Base-by-base conservation (phyloP, 2,797 vertebrate species). In the Bucorvus abyssinicus region DNA sequence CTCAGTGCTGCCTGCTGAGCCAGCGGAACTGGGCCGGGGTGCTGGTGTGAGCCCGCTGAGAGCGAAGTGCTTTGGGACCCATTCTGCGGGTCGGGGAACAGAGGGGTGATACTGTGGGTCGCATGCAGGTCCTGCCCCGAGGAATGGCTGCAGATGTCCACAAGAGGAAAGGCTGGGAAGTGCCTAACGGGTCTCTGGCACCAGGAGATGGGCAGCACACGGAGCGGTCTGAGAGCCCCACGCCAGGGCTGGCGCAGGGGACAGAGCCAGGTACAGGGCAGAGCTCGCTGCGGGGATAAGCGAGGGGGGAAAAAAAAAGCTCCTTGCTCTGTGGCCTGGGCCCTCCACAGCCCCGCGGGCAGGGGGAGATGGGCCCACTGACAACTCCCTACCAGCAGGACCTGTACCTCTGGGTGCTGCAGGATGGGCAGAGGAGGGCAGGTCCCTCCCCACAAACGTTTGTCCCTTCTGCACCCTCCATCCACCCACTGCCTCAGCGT, bases 211-310 rank as follows among this genome's bases (percentile, higher is more conserved):
- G 94, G 87, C 98, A 98, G 60, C 98, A 97, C 22, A 16, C 60
- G 1, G 98, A 99, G 38, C 97, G 99, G 89, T 98, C 98, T 0
- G 99, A 99, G 53, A 99, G 99, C 95, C 99, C 99, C 64, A 99
- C 98, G 0, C 99, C 99, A 0, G 98, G 99, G 38, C 97, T 99
- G 97, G 98, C 98, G 13, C 99, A 99, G 95, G 99, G 99, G 77
- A 99, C 98, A 0, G 99, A 99, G 95, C 99, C 99, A 97, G 99
- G 99, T 99, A 97, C 0, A 90, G 85, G 65, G 32, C 68, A 89
- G 88, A 90, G 36, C 69, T 88, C 5, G 0, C 19, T 0, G 0
- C 0, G 7, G 27, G 65, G 53, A 14, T 27, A 44, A 40, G 22
- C 8, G 0, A 20, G 30, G 23, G 38, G 42, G 15, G 20, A 19